Percentiles rank a stretch among this genome's conserved stretches.
Evolutionary conservation across 2,113 vertebrate genomes (phyloP).

Genomic region (Thymallus thymallus): DNA sequence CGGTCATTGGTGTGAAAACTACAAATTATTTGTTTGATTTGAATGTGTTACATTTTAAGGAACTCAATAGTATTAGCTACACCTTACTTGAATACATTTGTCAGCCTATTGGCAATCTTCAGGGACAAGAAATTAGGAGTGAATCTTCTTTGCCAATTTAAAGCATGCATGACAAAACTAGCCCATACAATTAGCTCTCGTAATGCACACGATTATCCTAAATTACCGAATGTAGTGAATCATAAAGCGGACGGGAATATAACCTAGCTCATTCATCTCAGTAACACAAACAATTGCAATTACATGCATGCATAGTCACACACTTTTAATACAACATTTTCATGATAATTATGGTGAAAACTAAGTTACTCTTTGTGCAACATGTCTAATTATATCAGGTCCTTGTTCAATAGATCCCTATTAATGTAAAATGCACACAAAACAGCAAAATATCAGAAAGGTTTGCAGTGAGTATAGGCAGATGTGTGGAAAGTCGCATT

Average conservation of each 20-base stretch:
- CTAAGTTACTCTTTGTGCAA: not conserved
- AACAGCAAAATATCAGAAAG: not conserved
- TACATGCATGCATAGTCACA: conserved; percentile 9
- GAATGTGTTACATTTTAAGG: conserved; percentile 19
- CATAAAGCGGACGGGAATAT: not conserved
- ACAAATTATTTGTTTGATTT: conserved; percentile 33
- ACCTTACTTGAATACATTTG: not conserved
- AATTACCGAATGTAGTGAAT: not conserved
- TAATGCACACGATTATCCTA: not conserved
- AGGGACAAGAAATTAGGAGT: not conserved
- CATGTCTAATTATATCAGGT: not conserved
- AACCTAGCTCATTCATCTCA: not conserved
- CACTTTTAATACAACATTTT: conserved; percentile 2
- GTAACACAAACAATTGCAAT: conserved; percentile 9
- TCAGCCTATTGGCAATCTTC: not conserved
- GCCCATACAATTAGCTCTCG: not conserved
- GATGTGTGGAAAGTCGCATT: not conserved
- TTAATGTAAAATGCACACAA: not conserved
- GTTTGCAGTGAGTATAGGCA: not conserved
- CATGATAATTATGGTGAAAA: not conserved
- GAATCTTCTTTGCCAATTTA: not conserved
- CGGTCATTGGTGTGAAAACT: conserved; percentile 30
- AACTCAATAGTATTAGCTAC: conserved; percentile 4
- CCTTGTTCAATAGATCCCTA: not conserved
- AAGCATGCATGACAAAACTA: not conserved